Base-by-base conservation (phyloP, 2,888 invertebrate genomes). In the Trichogramma evanescens region DNA sequence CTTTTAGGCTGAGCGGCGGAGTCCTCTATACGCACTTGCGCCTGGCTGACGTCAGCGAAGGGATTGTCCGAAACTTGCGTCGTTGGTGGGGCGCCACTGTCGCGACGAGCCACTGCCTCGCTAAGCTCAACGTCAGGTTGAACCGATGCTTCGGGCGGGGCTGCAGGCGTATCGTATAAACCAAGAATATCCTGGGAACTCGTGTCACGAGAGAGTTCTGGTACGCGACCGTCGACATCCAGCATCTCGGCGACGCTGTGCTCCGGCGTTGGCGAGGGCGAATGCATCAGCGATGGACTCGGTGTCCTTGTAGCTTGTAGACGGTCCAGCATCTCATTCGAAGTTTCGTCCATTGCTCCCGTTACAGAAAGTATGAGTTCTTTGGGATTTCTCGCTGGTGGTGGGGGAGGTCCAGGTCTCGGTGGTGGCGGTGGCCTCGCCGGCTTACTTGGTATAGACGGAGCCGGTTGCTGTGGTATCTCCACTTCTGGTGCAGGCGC, bases 281-380 rank as follows among this genome's bases (percentile, higher is more conserved):
- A 91, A 73, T 91, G 91, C 80, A 90, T 89, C 7, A 91, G 87
- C 0, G 92, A 89, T 0, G 93, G 93, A 75, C 92, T 93, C 0
- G 93, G 93, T 1, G 91, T 91, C 66, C 93, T 84, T 0, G 92
- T 93, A 5, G 88, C 90, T 56, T 92, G 90, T 63, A 93, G 85
- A 62, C 92, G 86, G 68, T 92, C 91, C 59, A 93, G 78, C 56
- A 94, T 79, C 72, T 91, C 89, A 4, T 89, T 88, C 68, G 93
- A 93, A 0, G 92, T 90, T 54, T 91, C 90, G 72, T 94, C 92
- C 86, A 93, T 86, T 59, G 91, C 91, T 2, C 91, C 93, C 45
- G 93, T 92, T 1, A 93, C 93, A 43, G 89, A 90, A 67, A 89
- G 83, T 53, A 93, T 87, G 38, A 94, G 80, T 72, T 92, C 91